Base-by-base conservation (phyloP, 35 echinoderm and acorn worm genomes). In the Lytechinus pictus region DNA sequence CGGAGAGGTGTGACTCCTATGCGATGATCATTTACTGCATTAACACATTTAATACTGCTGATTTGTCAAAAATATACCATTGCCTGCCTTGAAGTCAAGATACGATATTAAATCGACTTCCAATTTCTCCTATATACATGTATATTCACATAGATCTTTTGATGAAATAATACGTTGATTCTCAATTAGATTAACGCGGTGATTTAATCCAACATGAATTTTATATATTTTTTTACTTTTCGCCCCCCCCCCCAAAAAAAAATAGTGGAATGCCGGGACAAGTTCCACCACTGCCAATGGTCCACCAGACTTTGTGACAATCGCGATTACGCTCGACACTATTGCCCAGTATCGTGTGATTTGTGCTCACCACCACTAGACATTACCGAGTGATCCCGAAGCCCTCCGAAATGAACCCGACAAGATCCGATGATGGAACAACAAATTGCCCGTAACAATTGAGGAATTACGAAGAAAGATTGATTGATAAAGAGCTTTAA, bases 221-320 rank as follows among this genome's bases (percentile, higher is more conserved):
- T 60, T 10, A 60, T 60, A 10, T 19, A 19, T 71, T 19, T 19
- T 71, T 71, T 19, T 16, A 79, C n/a, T 10, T 79, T 79, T 13
- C 95, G 71, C 86, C 86, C 91, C 33, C 86, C 91, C 33, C 58
- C 66, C 93, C 57, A 28, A 92, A 44, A 44, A 44, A 44, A 44
- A 44, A 44, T 44, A 99, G 98, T 91, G 53, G 27, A 57, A 57
- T 99, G 98, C 92, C 94, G 95, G 96, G 98, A 99, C 87, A 33
- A 95, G 86, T 99, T 97, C 94, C 95, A 95, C 91, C 97, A 99
- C 86, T 99, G 98, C 86, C 61, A 61, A 21, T 99, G 98, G 98
- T 96, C 98, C 0, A 97, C 95, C 28, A 91, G 92, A 9, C 94
- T 96, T 51, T 99, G 98, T 91, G 94, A 54, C 10, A 99, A 99